Evolutionary conservation across 1,140 invertebrate species (phyloP), one percentile per base, ranked within the genome.

Genomic region (Ceratosolen fusciceps): DNA sequence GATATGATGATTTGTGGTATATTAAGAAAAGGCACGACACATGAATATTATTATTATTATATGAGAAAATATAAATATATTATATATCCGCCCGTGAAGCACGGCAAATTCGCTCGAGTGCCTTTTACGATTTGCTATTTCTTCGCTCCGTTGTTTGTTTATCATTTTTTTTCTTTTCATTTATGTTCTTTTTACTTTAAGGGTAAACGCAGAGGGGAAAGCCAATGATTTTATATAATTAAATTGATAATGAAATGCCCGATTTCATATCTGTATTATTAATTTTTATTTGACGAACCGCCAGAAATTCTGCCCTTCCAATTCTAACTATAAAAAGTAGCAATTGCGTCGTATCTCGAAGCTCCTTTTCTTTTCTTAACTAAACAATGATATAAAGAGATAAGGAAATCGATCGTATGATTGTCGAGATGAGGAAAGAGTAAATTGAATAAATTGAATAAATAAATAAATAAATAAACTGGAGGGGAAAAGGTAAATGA

Each of bases 1-100:
- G 84, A 86, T n/a, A n/a, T 88, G 85, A 88, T 80, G 83, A 85
- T 85, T 85, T 86, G 84, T 86, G 84, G 86, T 87, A 87, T 87
- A 86, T 85, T 86, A 85, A 82, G 77, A 81, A 82, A 78, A 83
- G 75, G 67, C 67, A 80, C 67, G 65, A 68, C 62, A 75, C 74
- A 79, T 74, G 74, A 77, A 74, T 81, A 81, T 74, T 77, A 80
- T 75, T 77, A 80, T 75, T 80, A 71, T 75, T 80, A 77, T 43
- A 76, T 67, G 31, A 80, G 60, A 76, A 81, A 65, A 49, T 67
- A 81, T 74, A 79, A 74, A 79, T 79, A 79, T 79, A 79, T 79
- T 77, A 49, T 79, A 79, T 79, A 54, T 68, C 62, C 37, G 31
- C 52, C 34, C 24, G 78, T 80, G 52, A 74, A 47, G 31, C 26